Evolutionary conservation across 2,888 invertebrate genomes (phyloP).

Genomic region (Limnephilus marmoratus): DNA sequence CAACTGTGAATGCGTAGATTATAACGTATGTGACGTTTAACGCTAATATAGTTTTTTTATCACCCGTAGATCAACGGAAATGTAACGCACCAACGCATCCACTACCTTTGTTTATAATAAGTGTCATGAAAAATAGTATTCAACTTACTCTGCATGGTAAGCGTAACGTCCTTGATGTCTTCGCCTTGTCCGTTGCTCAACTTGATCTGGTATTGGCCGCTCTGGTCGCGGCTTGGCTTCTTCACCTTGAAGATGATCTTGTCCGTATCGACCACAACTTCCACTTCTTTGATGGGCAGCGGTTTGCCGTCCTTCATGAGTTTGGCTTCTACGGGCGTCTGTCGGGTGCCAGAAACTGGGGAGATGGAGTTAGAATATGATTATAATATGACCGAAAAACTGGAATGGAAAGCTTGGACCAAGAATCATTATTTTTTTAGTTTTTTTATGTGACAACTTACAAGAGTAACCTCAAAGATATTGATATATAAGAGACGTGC

Average conservation of each 20-base stretch:
- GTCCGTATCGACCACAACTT: constrained; percentile 93
- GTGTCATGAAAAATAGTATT: neutral
- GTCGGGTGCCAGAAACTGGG: constrained; percentile 90
- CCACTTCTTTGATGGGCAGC: constrained; percentile 91
- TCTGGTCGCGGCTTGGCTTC: constrained; percentile 90
- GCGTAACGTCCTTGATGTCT: constrained; percentile 88
- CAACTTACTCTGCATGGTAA: constrained; percentile 86
- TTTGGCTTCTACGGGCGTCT: constrained; percentile 93
- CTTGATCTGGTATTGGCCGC: constrained; percentile 95
- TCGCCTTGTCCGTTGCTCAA: constrained; percentile 96
- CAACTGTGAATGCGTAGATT: too few relatives aligned
- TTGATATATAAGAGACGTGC: too few relatives aligned
- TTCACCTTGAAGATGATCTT: constrained; percentile 94
- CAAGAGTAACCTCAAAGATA: too few relatives aligned
- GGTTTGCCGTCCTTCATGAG: constrained; percentile 94
- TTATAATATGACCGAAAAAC: neutral
- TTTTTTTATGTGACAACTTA: too few relatives aligned
- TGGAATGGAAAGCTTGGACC: too few relatives aligned
- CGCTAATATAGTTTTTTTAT: too few relatives aligned
- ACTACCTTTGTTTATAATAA: neutral
- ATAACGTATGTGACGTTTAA: too few relatives aligned
- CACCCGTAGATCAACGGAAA: too few relatives aligned
- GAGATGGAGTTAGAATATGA: neutral
- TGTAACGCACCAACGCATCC: too few relatives aligned
- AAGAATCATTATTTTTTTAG: too few relatives aligned